phyloP scores from a whole-genome alignment of 2,113 vertebrate genomes.

The Eulacestoma nigropectus region DNA sequence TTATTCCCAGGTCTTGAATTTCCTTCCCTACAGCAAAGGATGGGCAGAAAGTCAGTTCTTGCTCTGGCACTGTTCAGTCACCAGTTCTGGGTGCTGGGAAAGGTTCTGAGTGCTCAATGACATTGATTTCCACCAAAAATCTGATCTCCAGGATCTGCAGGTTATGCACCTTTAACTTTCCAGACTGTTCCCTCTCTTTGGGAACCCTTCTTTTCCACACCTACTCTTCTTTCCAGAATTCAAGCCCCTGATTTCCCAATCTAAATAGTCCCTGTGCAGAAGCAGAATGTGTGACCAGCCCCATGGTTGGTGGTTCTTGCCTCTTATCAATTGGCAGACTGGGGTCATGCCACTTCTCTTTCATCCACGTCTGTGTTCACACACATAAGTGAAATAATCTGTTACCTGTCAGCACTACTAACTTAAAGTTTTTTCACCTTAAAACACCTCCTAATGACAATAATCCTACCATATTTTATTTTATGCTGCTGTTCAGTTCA shows the following conservation, averaged over 20 bases:
- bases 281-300: neutral
- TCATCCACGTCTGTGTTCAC: neutral
- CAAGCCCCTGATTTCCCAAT: neutral
- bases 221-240: neutral
- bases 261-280: neutral
- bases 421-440: neutral
- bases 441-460: neutral
- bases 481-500: neutral
- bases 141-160: neutral
- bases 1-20: neutral
- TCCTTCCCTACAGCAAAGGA: fast-evolving
- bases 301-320: fast-evolving
- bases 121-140: neutral
- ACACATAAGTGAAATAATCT: neutral
- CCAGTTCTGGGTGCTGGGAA: neutral
- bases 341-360: neutral
- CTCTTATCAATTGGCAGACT: neutral
- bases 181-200: neutral
- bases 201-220: neutral
- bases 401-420: neutral
- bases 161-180: neutral
- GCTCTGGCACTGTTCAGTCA: neutral
- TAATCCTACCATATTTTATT: neutral
- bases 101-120: neutral
- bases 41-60: neutral